Evolutionary conservation across 2,888 invertebrate species (phyloP).

Genomic region (Cosmia trapezina): DNA sequence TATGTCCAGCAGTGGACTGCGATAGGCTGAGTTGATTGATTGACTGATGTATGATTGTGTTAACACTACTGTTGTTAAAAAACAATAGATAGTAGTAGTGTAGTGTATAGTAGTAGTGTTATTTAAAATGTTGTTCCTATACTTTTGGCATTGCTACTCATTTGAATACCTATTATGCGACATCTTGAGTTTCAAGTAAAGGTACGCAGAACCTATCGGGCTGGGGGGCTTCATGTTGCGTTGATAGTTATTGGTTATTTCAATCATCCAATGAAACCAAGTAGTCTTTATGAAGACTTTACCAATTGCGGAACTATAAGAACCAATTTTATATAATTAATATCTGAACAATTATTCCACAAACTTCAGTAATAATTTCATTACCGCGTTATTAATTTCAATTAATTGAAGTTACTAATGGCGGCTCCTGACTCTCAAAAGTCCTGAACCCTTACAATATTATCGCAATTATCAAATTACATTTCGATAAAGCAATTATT

Average conservation of each 20-base stretch:
- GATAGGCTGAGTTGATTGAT: too few species aligned
- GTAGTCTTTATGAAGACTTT: background rate
- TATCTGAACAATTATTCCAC: conserved; percentile 9
- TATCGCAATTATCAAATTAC: conserved; percentile 36
- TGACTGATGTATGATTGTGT: too few species aligned
- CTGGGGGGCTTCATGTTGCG: background rate
- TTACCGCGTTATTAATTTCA: conserved; percentile 42
- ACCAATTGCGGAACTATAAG: background rate
- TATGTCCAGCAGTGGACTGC: too few species aligned
- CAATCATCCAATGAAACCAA: background rate
- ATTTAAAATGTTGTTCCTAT: background rate
- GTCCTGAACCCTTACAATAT: conserved; percentile 14
- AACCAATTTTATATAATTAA: conserved; percentile 1
- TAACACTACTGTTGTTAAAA: too few species aligned
- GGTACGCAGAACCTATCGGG: background rate
- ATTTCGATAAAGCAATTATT: conserved; percentile 36
- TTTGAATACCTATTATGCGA: background rate
- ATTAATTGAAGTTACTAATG: conserved; percentile 41
- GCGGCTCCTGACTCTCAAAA: conserved; percentile 15
- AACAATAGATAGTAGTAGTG: too few species aligned
- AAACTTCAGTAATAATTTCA: conserved; percentile 36
- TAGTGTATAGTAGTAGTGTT: too few species aligned
- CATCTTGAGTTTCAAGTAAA: background rate
- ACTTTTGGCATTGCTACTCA: background rate
- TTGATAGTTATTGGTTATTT: background rate